phyloP scores from a whole-genome alignment of 2,888 invertebrate species.

The Drosophila stalkeri region DNA sequence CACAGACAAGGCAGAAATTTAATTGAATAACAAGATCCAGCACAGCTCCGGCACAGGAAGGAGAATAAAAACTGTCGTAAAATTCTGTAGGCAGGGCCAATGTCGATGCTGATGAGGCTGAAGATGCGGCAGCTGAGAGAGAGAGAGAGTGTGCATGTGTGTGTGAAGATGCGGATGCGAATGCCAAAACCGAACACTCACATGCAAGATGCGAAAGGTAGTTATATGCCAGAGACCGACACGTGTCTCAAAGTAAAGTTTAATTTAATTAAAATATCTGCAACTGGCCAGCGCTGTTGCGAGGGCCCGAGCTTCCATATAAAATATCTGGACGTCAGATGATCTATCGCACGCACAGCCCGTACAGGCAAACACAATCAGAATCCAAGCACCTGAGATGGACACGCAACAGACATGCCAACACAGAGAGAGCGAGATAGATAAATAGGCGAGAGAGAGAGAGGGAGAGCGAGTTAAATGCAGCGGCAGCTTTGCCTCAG shows the following conservation, averaged over 20 bases:
- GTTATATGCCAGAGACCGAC: constrained; percentile 51
- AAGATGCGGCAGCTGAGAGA: neutral
- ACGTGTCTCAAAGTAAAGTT: constrained; percentile 78
- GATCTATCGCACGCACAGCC: constrained; percentile 75
- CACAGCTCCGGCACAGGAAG: constrained; percentile 11
- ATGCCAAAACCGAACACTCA: constrained; percentile 27
- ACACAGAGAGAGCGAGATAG: neutral
- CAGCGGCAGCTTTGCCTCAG: constrained; percentile 16
- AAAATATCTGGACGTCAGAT: constrained; percentile 49
- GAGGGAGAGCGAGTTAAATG: constrained; percentile 32
- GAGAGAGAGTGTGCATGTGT: constrained; percentile 1
- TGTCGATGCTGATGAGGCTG: constrained; percentile 29
- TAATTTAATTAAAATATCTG: constrained; percentile 80
- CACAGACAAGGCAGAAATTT: constrained; percentile 52
- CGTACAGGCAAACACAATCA: constrained; percentile 74
- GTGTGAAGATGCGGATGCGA: constrained; percentile 22
- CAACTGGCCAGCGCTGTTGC: constrained; percentile 40
- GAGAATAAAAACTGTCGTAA: constrained; percentile 64
- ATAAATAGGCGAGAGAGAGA: neutral
- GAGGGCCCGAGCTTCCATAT: constrained; percentile 15
- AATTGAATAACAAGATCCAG: constrained; percentile 74
- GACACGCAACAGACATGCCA: constrained; percentile 47
- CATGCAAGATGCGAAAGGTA: constrained; percentile 34
- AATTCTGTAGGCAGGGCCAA: constrained; percentile 39
- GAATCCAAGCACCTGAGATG: constrained; percentile 50